Conservation (phyloP, 1,140 invertebrate species). For the Dreissena polymorpha region DNA sequence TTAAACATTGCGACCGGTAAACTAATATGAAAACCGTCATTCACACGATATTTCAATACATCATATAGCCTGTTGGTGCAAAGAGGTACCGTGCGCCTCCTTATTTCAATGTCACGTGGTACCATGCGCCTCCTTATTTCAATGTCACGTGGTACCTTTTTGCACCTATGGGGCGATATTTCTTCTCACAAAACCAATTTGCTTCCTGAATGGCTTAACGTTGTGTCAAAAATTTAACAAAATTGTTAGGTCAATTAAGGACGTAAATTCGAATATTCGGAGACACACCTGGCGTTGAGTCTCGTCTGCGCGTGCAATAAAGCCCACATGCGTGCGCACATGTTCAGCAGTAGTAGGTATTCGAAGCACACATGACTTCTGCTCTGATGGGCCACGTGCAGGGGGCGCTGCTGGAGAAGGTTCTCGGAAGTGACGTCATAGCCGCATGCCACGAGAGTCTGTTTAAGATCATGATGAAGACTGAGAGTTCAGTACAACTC, state of each 20-base stretch:
- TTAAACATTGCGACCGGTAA: no score
- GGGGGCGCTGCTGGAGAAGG: conserved; percentile 45
- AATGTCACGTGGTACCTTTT: no score
- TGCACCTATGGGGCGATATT: neutral
- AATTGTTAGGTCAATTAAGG: no score
- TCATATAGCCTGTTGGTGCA: neutral
- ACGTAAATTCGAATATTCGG: neutral
- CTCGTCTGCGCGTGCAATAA: neutral
- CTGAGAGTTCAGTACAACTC: no score
- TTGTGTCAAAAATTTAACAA: no score
- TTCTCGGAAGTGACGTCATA: conserved; percentile 51
- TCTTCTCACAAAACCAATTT: no score
- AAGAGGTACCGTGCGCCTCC: no score
- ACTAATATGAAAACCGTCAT: no score
- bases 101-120: no score
- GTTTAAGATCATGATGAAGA: neutral
- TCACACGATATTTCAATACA: neutral
- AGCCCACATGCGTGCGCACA: conserved; percentile 30
- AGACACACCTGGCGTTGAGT: conserved; percentile 20
- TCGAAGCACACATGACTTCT: conserved; percentile 43
- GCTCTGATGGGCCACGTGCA: conserved; percentile 42
- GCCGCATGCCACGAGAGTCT: conserved; percentile 38
- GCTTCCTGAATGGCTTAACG: no score
- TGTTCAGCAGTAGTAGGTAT: conserved; percentile 38
- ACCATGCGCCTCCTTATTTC: no score